Base-by-base conservation (phyloP, 2,888 invertebrate genomes). In the Aspidiotus rigidus region DNA sequence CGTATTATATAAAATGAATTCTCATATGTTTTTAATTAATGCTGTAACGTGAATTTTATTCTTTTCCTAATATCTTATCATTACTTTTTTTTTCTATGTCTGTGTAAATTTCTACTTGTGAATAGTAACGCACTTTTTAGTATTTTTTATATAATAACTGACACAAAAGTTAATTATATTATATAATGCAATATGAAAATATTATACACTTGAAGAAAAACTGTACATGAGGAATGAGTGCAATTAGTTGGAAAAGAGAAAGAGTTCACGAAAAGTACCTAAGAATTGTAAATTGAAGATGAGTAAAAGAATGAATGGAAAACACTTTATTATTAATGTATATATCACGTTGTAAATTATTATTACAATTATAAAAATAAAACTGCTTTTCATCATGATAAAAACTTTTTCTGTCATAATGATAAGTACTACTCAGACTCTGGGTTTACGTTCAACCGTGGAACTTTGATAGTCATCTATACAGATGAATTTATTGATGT, bases 41-140 rank as follows among this genome's bases (percentile, higher is more conserved):
- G 28, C n/a, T 49, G 49, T 13, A 49, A 49, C 49, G 49, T n/a
- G 49, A 49, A 13, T 49, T 49, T n/a, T 28, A 28, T 28, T 49
- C 6, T 49, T 11, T 54, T 49, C 54, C 64, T 64, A 64, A 64
- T 64, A 64, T 64, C 40, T 64, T 64, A 54, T 64, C 53, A 54
- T 49, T 64, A 40, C 54, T 49, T 54, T 53, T 64, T 64, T 59
- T 15, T 59, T 49, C n/a, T 49, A 13, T 49, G 49, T 49, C n/a
- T 49, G 10, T 59, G 7, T 59, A 55, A 9, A 39, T 59, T 59
- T 59, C 28, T 59, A 59, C 59, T 13, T 64, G 66, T 66, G 59
- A 44, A 66, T 66, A 66, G 59, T 49, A 53, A 60, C 59, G 66
- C 66, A 66, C 66, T 66, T 66, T 66, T 66, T 66, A 66, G 59